Evolutionary conservation across 2,888 invertebrate genomes (phyloP).

Genomic region (Tenthredo livida): DNA sequence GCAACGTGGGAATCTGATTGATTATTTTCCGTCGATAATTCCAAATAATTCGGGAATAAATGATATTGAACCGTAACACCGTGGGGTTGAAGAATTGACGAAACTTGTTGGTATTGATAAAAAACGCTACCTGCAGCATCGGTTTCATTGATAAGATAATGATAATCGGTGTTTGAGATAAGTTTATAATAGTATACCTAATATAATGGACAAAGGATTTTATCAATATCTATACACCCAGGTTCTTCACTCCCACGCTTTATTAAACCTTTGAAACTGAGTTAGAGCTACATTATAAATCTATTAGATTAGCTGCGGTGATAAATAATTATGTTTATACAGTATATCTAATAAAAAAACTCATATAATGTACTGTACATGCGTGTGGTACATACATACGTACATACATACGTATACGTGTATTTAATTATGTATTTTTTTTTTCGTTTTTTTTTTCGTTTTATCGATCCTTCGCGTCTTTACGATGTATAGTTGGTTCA

Average conservation of each 20-base stretch:
- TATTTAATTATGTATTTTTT: too few relatives aligned
- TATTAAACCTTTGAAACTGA: slow-evolving; percentile 56
- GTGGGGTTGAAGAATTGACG: too few relatives aligned
- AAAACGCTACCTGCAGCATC: neutral
- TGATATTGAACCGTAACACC: too few relatives aligned
- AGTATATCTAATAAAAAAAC: neutral
- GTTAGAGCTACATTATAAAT: slow-evolving; percentile 47
- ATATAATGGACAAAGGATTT: slow-evolving; percentile 58
- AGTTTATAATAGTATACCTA: slow-evolving; percentile 58
- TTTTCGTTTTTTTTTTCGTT: too few relatives aligned
- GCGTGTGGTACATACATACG: too few relatives aligned
- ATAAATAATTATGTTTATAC: slow-evolving; percentile 7
- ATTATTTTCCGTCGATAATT: too few relatives aligned
- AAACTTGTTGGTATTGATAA: neutral
- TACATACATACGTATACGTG: too few relatives aligned
- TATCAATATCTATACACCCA: slow-evolving; percentile 60
- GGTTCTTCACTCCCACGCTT: slow-evolving; percentile 61
- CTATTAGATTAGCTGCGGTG: slow-evolving; percentile 11
- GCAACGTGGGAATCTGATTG: too few relatives aligned
- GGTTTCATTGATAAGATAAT: slow-evolving; percentile 57
- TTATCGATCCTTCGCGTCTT: too few relatives aligned
- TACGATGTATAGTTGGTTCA: neutral
- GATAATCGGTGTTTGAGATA: neutral
- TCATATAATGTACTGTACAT: too few relatives aligned
- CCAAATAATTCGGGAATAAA: too few relatives aligned